Conservation (phyloP, 1,140 invertebrate species). For the Episyrphus balteatus region DNA sequence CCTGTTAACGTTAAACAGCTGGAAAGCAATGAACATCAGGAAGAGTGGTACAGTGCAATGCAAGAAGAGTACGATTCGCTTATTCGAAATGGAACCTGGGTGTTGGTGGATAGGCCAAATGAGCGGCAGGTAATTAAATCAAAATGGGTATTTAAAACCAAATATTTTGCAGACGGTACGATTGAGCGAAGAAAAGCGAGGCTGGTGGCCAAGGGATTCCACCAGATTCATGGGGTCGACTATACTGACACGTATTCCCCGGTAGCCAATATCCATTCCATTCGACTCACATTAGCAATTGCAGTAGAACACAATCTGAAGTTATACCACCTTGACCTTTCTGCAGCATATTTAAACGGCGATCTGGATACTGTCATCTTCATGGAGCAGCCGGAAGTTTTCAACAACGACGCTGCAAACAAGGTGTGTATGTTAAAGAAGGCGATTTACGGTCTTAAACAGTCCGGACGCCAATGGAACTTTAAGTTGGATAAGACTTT, state of each 20-base stretch:
- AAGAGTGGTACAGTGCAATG: slow-evolving; percentile 16
- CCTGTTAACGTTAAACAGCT: neutral
- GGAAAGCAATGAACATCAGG: neutral
- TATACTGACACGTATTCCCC: slow-evolving; percentile 28
- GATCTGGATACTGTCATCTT: slow-evolving; percentile 33
- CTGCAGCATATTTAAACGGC: slow-evolving; percentile 22
- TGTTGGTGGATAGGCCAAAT: slow-evolving; percentile 13
- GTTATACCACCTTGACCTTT: slow-evolving; percentile 28
- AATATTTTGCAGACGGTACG: slow-evolving; percentile 16
- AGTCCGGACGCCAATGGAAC: slow-evolving; percentile 23
- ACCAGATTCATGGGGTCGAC: slow-evolving; percentile 19
- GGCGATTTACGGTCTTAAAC: slow-evolving; percentile 34
- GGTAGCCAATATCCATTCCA: slow-evolving; percentile 9
- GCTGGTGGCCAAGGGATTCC: slow-evolving; percentile 25
- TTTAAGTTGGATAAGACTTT: slow-evolving; percentile 16
- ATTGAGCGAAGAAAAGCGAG: slow-evolving; percentile 28
- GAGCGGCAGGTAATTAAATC: slow-evolving; percentile 15
- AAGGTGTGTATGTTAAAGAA: slow-evolving; percentile 24
- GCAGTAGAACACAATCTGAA: slow-evolving; percentile 7
- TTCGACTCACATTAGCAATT: slow-evolving; percentile 1
- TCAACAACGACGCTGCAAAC: neutral
- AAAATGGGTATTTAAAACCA: slow-evolving; percentile 32
- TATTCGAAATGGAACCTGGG: slow-evolving; percentile 13
- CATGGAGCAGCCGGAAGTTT: slow-evolving; percentile 28
- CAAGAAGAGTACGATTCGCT: slow-evolving; percentile 12